Conservation (phyloP, 2,797 vertebrate species). For the Spinus pinus region DNA sequence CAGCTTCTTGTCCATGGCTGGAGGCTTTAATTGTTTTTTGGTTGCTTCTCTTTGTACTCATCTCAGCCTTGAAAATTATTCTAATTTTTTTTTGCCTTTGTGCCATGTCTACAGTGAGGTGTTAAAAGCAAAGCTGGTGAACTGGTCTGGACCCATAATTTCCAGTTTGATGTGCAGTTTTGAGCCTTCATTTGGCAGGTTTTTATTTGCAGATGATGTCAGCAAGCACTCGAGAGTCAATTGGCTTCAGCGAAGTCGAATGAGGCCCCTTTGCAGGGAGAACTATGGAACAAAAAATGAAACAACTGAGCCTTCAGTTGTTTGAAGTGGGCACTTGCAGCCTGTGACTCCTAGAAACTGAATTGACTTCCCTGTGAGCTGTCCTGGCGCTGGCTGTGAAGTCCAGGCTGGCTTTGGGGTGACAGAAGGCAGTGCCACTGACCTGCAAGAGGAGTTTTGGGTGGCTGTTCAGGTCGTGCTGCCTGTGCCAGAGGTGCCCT, state of each 20-base stretch:
- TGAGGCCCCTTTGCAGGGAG: background rate
- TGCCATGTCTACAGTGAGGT: background rate
- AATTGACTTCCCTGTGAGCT: background rate
- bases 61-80: background rate
- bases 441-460: background rate
- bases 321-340: background rate
- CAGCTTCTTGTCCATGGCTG: background rate
- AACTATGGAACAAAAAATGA: background rate
- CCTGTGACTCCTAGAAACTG: background rate
- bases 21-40: background rate
- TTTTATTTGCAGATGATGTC: background rate
- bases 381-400: background rate
- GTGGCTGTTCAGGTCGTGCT: fast-evolving
- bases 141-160: background rate
- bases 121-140: background rate
- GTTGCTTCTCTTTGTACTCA: background rate
- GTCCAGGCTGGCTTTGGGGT: background rate
- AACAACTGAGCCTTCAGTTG: background rate
- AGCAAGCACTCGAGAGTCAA: background rate
- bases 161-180: background rate
- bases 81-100: background rate
- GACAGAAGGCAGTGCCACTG: background rate
- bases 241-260: background rate
- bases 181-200: background rate
- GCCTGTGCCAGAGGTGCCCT: background rate